These are phyloP conservation scores for Andrena chrysosceles DNA, from an alignment of 2,888 invertebrate species.

Conservation along the genomic window DNA sequence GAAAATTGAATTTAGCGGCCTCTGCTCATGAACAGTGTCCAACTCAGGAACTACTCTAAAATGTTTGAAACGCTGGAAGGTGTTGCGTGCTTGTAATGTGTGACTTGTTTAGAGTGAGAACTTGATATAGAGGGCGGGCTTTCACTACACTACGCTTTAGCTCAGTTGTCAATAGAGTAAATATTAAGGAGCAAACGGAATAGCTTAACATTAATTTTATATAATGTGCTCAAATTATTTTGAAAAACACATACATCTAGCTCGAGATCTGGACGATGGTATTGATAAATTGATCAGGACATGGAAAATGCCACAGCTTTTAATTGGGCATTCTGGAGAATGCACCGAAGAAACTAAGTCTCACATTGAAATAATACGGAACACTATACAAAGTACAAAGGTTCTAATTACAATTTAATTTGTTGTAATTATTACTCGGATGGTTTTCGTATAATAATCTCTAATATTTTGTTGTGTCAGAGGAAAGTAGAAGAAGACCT, in stretches of 20 bases:
- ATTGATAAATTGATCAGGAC: slow-evolving; percentile 34
- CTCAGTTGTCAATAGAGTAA: no score
- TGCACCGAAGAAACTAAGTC: slow-evolving; percentile 25
- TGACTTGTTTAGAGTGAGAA: no score
- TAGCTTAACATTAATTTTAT: not conserved
- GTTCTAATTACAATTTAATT: slow-evolving; percentile 10
- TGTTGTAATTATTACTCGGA: not conserved
- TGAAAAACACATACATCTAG: slow-evolving; percentile 21
- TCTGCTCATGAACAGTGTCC: no score
- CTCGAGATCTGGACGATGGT: slow-evolving; percentile 50
- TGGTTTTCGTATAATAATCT: not conserved
- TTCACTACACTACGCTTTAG: no score
- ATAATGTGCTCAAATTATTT: slow-evolving; percentile 50
- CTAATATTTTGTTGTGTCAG: slow-evolving; percentile 16
- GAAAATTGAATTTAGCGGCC: no score
- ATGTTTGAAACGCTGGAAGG: no score
- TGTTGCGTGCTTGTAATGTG: no score
- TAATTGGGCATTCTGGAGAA: slow-evolving; percentile 56
- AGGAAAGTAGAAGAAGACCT: slow-evolving; percentile 14
- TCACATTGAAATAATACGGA: slow-evolving; percentile 28
- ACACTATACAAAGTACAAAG: slow-evolving; percentile 16
- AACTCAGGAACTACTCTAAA: no score
- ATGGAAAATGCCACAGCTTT: slow-evolving; percentile 51
- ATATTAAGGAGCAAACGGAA: no score
- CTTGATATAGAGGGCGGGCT: no score